These are phyloP conservation scores for Cotesia typhae DNA, from an alignment of 1,140 invertebrate species.

Conservation along the genomic window DNA sequence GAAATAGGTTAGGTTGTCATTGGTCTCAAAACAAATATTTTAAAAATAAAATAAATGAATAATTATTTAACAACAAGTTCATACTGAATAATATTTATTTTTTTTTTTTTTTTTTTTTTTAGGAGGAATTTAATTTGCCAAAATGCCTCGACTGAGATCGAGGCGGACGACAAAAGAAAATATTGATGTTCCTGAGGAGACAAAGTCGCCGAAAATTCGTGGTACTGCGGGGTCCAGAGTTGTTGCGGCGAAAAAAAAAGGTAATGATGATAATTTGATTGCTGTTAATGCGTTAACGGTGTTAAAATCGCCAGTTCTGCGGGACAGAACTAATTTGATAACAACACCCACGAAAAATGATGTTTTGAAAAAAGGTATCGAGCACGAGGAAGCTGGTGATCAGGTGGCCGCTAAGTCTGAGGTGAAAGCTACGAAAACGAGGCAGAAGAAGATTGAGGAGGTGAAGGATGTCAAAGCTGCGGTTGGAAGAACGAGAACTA, in stretches of 20 bases:
- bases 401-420: neutral
- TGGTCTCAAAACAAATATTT: no score
- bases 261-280: slow-evolving; percentile 24
- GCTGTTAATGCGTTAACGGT: slow-evolving; percentile 2
- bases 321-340: slow-evolving; percentile 44
- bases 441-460: slow-evolving; percentile 12
- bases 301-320: slow-evolving; percentile 38
- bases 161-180: neutral
- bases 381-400: neutral
- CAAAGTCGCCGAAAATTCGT: neutral
- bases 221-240: neutral
- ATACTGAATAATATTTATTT: no score
- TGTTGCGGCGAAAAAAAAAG: neutral
- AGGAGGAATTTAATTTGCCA: no score
- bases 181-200: neutral
- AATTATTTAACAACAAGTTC: no score
- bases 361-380: slow-evolving; percentile 39
- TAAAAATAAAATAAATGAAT: no score
- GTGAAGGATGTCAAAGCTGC: neutral
- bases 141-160: slow-evolving; percentile 5
- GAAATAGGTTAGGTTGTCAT: no score
- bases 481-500: neutral
- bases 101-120: no score
- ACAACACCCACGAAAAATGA: slow-evolving; percentile 34
- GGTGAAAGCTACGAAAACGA: neutral